These are phyloP conservation scores for Catostomus latipinnis DNA, from an alignment of 2,797 vertebrate genomes.

Conservation along the genomic window DNA sequence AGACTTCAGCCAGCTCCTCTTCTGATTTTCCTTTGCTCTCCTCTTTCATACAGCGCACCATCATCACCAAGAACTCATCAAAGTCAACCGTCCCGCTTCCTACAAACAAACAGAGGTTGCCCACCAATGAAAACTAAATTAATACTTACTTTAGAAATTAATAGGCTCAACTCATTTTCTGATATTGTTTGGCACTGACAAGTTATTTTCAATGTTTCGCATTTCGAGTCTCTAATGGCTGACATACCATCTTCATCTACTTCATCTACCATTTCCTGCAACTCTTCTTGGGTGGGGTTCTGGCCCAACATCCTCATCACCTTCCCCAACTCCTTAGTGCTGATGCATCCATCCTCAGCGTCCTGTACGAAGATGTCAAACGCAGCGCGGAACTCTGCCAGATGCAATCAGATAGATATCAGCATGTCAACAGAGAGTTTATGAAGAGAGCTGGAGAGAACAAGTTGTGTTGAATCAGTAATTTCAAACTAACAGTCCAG, in stretches of 20 bases:
- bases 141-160: neutral
- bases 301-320: constrained; percentile 94
- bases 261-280: constrained; percentile 99
- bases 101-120: constrained; percentile 59
- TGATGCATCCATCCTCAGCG: constrained; percentile 84
- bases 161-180: neutral
- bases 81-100: constrained; percentile 98
- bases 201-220: neutral
- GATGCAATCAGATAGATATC: constrained; percentile 35
- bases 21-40: constrained; percentile 99
- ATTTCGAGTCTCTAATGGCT: neutral
- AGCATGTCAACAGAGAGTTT: neutral
- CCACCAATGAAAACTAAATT: neutral
- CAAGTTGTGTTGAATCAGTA: neutral
- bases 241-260: constrained; percentile 94
- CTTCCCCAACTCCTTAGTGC: constrained; percentile 84
- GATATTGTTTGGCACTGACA: neutral
- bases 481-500: neutral
- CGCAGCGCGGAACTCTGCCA: constrained; percentile 93
- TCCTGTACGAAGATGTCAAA: constrained; percentile 98
- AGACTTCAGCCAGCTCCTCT: constrained; percentile 95
- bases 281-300: constrained; percentile 95
- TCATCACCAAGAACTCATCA: constrained; percentile 98
- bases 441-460: neutral
- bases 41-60: constrained; percentile 99